Conservation (phyloP, 2,113 vertebrate species). For the Hepsetus odoe region DNA sequence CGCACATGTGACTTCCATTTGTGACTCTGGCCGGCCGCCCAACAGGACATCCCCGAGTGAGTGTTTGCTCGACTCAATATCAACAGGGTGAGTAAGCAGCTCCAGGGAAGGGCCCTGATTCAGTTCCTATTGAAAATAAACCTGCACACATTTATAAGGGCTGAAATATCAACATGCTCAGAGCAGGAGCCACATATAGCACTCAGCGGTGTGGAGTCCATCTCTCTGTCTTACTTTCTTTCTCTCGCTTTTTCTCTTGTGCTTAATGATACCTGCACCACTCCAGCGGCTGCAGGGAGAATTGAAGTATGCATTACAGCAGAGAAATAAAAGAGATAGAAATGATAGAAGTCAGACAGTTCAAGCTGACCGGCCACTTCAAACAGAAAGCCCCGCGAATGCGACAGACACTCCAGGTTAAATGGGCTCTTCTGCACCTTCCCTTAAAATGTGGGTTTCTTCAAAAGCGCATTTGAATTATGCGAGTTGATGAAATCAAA, state of each 20-base stretch:
- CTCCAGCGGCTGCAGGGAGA: slow-evolving; percentile 91
- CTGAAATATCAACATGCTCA: slow-evolving; percentile 66
- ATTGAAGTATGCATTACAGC: slow-evolving; percentile 97
- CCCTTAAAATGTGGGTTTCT: slow-evolving; percentile 78
- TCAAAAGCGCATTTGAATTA: slow-evolving; percentile 97
- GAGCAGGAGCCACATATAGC: slow-evolving; percentile 49
- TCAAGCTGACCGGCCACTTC: slow-evolving; percentile 98
- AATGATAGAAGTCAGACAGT: slow-evolving; percentile 98
- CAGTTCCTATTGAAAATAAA: slow-evolving; percentile 75
- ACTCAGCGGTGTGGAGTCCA: neutral
- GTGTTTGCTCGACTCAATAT: slow-evolving; percentile 77
- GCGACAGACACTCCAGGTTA: slow-evolving; percentile 96
- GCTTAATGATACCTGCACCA: slow-evolving; percentile 96
- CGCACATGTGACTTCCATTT: slow-evolving; percentile 77
- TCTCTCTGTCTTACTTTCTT: slow-evolving; percentile 17
- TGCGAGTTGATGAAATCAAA: slow-evolving; percentile 94
- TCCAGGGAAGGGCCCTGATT: slow-evolving; percentile 48
- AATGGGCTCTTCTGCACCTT: slow-evolving; percentile 90
- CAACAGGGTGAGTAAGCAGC: slow-evolving; percentile 70
- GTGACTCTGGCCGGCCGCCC: slow-evolving; percentile 70
- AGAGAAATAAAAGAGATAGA: slow-evolving; percentile 88
- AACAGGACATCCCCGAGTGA: slow-evolving; percentile 79
- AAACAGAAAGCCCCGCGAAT: slow-evolving; percentile 88
- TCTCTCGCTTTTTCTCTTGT: slow-evolving; percentile 37
- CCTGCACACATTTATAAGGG: slow-evolving; percentile 56